A percentile compares a stretch with the other conserved stretches of the same genome.
phyloP scores from a whole-genome alignment of 2,113 vertebrate species.

The Picathartes gymnocephalus region DNA sequence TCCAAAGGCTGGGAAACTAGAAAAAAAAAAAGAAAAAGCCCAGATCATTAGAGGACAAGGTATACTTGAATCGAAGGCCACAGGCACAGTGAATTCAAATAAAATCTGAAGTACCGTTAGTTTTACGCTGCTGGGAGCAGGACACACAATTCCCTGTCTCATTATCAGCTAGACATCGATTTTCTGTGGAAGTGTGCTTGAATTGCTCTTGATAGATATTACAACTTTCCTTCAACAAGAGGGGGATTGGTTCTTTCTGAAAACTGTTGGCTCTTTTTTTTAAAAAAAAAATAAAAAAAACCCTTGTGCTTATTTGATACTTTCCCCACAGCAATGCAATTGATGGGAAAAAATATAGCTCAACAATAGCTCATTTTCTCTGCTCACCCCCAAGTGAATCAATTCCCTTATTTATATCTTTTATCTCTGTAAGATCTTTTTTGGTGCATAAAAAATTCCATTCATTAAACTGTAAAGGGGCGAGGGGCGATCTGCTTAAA shows the following conservation, averaged over 20 bases:
- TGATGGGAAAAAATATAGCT: not conserved
- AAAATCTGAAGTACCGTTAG: not conserved
- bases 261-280: not conserved
- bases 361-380: conserved; percentile 3
- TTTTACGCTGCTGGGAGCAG: not conserved
- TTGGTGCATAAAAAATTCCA: not conserved
- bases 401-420: conserved; percentile 2
- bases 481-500: not conserved
- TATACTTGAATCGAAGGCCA: not conserved
- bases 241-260: not conserved
- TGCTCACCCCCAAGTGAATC: not conserved
- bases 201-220: not conserved
- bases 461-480: not conserved
- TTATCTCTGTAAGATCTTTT: not conserved
- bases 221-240: not conserved
- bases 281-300: not conserved
- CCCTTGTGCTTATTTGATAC: not conserved
- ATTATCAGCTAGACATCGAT: not conserved
- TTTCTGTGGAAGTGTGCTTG: not conserved
- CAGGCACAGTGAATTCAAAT: not conserved
- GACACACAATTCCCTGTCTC: not conserved
- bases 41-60: not conserved
- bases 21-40: not conserved
- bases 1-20: not conserved
- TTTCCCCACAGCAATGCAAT: not conserved